phyloP scores from a whole-genome alignment of 2,797 vertebrate species.

The Loriculus beryllinus region DNA sequence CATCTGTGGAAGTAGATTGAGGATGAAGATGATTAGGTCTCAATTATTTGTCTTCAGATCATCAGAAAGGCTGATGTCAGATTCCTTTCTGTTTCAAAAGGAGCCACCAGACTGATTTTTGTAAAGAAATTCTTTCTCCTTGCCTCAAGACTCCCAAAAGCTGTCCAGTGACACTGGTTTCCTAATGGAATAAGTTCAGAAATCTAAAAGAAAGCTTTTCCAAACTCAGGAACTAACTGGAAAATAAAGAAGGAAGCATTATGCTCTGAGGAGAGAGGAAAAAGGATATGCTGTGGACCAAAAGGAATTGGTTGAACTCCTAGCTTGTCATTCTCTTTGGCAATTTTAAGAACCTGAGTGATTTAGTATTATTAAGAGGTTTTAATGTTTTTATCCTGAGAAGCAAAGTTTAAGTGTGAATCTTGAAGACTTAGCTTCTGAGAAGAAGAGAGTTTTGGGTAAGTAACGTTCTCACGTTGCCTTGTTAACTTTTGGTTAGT shows the following conservation, averaged over 20 bases:
- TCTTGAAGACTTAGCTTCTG: slow-evolving; percentile 17
- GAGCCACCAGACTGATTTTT: not conserved
- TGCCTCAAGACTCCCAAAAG: not conserved
- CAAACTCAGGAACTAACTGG: not conserved
- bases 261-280: not conserved
- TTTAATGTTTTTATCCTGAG: slow-evolving; percentile 27
- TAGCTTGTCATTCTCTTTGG: not conserved
- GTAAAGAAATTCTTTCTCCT: not conserved
- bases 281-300: not conserved
- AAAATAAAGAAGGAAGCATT: not conserved
- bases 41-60: not conserved
- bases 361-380: slow-evolving; percentile 14
- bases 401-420: slow-evolving; percentile 24
- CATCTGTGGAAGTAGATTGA: not conserved
- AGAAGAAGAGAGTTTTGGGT: not conserved
- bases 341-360: slow-evolving; percentile 21
- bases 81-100: not conserved
- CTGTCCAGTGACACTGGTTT: not conserved
- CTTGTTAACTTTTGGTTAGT: not conserved
- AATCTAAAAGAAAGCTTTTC: not conserved
- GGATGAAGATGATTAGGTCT: not conserved
- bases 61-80: not conserved
- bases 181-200: not conserved
- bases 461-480: not conserved
- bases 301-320: slow-evolving; percentile 5